Conservation (phyloP, 2,888 invertebrate genomes). For the Carpatolechia fugitivella region DNA sequence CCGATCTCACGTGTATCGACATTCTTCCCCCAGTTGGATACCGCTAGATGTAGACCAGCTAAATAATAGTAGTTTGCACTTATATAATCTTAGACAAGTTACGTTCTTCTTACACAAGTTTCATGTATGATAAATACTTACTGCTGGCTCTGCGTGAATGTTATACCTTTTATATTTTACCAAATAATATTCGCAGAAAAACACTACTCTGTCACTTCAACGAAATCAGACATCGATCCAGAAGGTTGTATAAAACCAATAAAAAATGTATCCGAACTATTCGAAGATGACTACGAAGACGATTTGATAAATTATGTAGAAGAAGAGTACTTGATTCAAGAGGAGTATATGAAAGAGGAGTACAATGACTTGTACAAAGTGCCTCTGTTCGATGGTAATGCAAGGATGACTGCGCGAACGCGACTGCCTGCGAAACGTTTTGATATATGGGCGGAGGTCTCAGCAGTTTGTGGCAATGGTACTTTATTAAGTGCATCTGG, state of each 20-base stretch:
- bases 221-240: constrained; percentile 31
- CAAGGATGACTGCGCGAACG: constrained; percentile 57
- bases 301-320: constrained; percentile 52
- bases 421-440: constrained; percentile 65
- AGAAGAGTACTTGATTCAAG: constrained; percentile 46
- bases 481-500: constrained; percentile 64
- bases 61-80: constrained; percentile 26
- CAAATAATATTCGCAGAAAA: constrained; percentile 60
- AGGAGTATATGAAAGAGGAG: constrained; percentile 54
- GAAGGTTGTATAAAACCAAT: constrained; percentile 28
- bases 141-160: not conserved
- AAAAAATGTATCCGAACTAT: constrained; percentile 28
- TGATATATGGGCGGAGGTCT: constrained; percentile 71
- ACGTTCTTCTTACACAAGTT: constrained; percentile 5
- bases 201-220: constrained; percentile 37
- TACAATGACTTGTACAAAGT: constrained; percentile 52
- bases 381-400: constrained; percentile 66
- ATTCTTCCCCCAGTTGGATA: constrained; percentile 70
- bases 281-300: constrained; percentile 38
- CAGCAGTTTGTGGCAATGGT: constrained; percentile 62
- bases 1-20: constrained; percentile 63
- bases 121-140: not conserved
- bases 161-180: constrained; percentile 21
- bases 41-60: constrained; percentile 55
- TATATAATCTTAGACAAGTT: not conserved